Evolutionary conservation across 2,888 invertebrate species (phyloP), one percentile per base, ranked within the genome.

Genomic region (Gonocerus acuteangulatus): DNA sequence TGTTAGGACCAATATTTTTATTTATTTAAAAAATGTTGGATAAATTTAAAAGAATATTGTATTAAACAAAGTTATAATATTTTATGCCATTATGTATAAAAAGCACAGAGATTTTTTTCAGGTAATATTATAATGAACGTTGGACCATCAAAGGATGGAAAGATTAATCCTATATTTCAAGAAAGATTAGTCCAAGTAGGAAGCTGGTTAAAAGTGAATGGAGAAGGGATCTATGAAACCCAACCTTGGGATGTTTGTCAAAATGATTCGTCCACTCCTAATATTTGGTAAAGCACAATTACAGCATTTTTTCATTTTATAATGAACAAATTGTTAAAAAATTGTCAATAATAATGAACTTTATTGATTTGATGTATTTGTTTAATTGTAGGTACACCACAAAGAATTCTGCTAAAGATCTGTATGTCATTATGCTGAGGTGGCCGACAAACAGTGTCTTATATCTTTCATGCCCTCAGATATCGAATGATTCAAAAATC

Each of bases 91-190:
- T n/a, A n/a, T n/a, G n/a, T n/a, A n/a, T n/a, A n/a, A n/a, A n/a
- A n/a, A n/a, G n/a, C n/a, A n/a, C n/a, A n/a, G n/a, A n/a, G 4
- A 27, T 39, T 39, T 11, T 9, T 39, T 39, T 39, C 13, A 82
- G 87, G 87, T 1, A 91, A 91, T 71, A 77, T 85, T 16, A 73
- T 90, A 15, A 81, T 91, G 71, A 95, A 95, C 71, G 81, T 94
- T 4, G 94, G 95, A 0, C 94, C 95, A 15, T 90, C 92, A 0
- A 88, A 86, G 71, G 89, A 91, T 69, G 95, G 95, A 2, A 84
- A 84, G 4, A 93, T 95, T 66, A 74, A 80, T 2, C 88, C 90
- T 0, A 86, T 95, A 71, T 93, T 86, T 74, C 86, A 93, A 76
- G 92, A 95, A 71, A 80, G 94, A 47, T 76, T 95, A 0, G 74